A percentile compares a stretch with the other conserved stretches of the same genome.
Conservation (phyloP, 2,797 vertebrate species). For the Chloroceryle inda region DNA sequence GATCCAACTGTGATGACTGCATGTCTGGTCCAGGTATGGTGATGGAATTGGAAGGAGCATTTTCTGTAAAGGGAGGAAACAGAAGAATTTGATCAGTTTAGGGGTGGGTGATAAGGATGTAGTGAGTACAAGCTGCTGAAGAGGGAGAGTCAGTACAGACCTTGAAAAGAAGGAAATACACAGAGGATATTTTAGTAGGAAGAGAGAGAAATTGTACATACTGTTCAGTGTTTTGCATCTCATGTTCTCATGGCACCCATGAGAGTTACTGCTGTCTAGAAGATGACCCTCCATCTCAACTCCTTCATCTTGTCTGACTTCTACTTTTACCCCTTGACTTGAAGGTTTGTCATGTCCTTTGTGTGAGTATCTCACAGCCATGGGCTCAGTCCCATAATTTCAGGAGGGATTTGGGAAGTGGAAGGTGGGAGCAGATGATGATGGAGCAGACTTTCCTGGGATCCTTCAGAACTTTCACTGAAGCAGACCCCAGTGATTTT, state of each 20-base stretch:
- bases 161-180: neutral
- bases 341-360: neutral
- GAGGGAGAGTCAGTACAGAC: neutral
- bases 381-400: neutral
- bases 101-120: neutral
- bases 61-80: neutral
- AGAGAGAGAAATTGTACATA: neutral
- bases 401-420: neutral
- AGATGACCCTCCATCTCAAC: neutral
- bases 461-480: neutral
- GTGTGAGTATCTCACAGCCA: neutral
- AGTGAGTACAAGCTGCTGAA: neutral
- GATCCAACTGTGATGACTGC: fast-evolving
- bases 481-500: neutral
- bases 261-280: neutral
- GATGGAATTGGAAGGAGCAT: neutral
- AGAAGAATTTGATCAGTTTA: neutral
- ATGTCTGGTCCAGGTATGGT: neutral
- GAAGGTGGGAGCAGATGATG: neutral
- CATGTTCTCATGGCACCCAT: neutral
- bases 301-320: neutral
- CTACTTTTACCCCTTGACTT: neutral
- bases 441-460: neutral
- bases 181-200: neutral
- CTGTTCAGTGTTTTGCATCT: neutral